These are phyloP conservation scores for Novumbra hubbsi DNA, from an alignment of 2,797 vertebrate species.

Conservation along the genomic window DNA sequence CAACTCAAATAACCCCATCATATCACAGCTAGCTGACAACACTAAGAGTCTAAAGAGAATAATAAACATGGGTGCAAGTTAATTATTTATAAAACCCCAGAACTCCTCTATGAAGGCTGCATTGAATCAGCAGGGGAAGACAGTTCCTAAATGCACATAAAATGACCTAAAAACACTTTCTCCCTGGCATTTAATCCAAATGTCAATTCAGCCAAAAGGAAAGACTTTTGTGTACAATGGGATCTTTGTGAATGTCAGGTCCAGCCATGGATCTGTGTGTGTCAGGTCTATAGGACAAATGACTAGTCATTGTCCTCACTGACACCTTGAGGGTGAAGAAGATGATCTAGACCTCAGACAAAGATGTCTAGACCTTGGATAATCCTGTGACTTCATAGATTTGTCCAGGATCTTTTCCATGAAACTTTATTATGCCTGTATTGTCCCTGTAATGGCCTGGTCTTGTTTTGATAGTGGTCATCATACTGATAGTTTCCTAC, in stretches of 20 bases:
- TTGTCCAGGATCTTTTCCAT: constrained; percentile 39
- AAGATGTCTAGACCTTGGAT: constrained; percentile 38
- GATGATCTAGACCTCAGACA: constrained; percentile 8
- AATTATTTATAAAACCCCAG: constrained; percentile 25
- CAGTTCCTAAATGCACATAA: constrained; percentile 24
- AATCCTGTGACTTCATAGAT: constrained; percentile 22
- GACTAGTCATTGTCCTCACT: constrained; percentile 28
- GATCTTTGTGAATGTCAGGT: constrained; percentile 68
- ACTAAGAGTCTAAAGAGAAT: constrained; percentile 42
- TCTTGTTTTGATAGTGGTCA: constrained; percentile 47
- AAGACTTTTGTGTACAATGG: constrained; percentile 61
- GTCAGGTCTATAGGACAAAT: constrained; percentile 38
- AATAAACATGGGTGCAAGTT: constrained; percentile 22
- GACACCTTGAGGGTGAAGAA: constrained; percentile 28
- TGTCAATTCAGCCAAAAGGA: constrained; percentile 72
- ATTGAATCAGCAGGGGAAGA: constrained; percentile 39
- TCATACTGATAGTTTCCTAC: constrained; percentile 39
- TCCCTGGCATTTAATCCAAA: constrained; percentile 68
- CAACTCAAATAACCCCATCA: constrained; percentile 61
- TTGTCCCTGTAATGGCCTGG: constrained; percentile 42
- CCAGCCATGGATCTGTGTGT: constrained; percentile 37
- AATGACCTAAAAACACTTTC: constrained; percentile 44
- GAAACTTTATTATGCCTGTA: constrained; percentile 39
- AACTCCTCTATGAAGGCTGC: constrained; percentile 8
- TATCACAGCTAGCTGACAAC: constrained; percentile 48